A percentile compares a stretch with the other conserved stretches of the same genome.
Conservation (phyloP, 2,797 vertebrate species). For the Okamejei kenojei region DNA sequence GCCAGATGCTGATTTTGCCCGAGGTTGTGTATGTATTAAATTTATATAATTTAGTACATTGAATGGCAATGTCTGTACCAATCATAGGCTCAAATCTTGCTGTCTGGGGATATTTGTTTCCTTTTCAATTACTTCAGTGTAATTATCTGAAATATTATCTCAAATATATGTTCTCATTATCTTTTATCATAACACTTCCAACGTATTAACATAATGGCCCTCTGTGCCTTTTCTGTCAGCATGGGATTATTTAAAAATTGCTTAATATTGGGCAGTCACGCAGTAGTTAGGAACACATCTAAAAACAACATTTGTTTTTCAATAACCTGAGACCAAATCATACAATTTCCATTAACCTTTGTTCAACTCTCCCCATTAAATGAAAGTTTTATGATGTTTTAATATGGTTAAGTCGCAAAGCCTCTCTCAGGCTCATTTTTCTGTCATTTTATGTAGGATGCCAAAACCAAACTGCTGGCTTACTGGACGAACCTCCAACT, state of each 20-base stretch:
- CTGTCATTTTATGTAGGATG: background rate
- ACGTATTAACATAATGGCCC: background rate
- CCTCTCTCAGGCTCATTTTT: background rate
- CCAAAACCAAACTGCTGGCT: background rate
- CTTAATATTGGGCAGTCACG: background rate
- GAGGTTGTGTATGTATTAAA: too few species aligned
- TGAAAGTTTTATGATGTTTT: slow-evolving; percentile 16
- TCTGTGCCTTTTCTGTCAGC: background rate
- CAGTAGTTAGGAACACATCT: background rate
- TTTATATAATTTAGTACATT: background rate
- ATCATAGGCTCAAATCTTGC: background rate
- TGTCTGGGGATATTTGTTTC: background rate
- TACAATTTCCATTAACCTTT: slow-evolving; percentile 8
- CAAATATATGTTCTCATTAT: background rate
- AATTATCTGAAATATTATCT: background rate
- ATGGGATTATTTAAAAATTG: background rate
- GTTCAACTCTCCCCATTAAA: background rate
- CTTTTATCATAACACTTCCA: background rate
- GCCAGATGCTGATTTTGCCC: background rate
- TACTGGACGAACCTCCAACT: too few species aligned
- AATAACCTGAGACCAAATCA: background rate
- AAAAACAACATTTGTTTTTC: background rate
- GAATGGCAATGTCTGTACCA: background rate
- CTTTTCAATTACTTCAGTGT: background rate
- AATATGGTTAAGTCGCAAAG: background rate